A percentile compares a stretch with the other conserved stretches of the same genome.
phyloP scores from a whole-genome alignment of 2,113 vertebrate species.

The Garra rufa region DNA sequence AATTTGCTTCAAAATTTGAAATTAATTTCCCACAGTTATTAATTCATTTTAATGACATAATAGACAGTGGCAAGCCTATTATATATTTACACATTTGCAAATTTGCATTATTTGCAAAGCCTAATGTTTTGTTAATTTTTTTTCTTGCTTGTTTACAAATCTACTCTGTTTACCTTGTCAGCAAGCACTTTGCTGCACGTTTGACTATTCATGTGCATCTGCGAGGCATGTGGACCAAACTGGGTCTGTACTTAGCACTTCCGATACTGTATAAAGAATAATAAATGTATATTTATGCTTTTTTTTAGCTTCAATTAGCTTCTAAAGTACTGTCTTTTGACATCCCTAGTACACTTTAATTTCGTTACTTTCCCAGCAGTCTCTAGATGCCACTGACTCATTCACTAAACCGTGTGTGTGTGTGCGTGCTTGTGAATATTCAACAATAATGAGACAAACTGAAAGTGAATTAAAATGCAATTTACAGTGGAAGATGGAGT shows the following conservation, averaged over 20 bases:
- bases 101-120: too few relatives aligned
- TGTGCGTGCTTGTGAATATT: conserved; percentile 7
- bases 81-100: not conserved
- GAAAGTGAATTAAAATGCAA: conserved; percentile 17
- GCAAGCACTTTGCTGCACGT: not conserved
- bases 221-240: not conserved
- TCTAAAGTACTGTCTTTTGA: not conserved
- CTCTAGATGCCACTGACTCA: conserved; percentile 37
- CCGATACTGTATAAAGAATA: not conserved
- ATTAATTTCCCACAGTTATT: not conserved
- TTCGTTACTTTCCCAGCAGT: conserved; percentile 3
- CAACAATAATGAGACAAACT: conserved; percentile 9
- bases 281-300: not conserved
- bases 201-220: not conserved
- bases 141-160: too few relatives aligned
- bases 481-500: conserved; percentile 11
- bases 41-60: not conserved
- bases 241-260: not conserved
- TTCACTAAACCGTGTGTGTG: conserved; percentile 31
- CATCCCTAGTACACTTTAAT: conserved; percentile 33
- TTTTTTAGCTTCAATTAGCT: not conserved
- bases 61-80: not conserved
- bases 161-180: not conserved
- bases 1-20: not conserved
- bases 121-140: not conserved